Conservation (phyloP, 2,888 invertebrate genomes). For the Portevinia maculata region DNA sequence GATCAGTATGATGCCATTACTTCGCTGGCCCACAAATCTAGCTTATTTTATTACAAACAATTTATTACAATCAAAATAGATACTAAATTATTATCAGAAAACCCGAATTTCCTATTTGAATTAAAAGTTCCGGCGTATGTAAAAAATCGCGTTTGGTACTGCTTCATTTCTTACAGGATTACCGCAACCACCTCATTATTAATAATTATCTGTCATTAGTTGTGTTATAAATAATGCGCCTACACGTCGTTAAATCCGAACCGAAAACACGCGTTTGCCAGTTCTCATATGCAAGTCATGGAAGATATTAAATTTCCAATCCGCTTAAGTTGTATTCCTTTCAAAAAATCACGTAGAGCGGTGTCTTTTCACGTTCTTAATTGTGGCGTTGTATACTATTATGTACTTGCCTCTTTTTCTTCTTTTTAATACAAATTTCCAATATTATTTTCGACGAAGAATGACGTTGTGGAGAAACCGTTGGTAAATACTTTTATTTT, state of each 20-base stretch:
- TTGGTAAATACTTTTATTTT: too few relatives aligned
- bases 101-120: too few relatives aligned
- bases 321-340: constrained; percentile 42
- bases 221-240: constrained; percentile 44
- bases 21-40: too few relatives aligned
- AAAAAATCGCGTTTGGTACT: not conserved
- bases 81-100: not conserved
- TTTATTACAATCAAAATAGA: too few relatives aligned
- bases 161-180: constrained; percentile 9
- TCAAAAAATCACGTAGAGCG: constrained; percentile 60
- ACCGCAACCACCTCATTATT: not conserved
- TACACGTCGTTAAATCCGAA: constrained; percentile 28
- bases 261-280: too few relatives aligned
- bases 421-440: too few relatives aligned
- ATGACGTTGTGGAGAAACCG: too few relatives aligned
- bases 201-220: constrained; percentile 31
- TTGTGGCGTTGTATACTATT: too few relatives aligned
- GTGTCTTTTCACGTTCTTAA: constrained; percentile 54
- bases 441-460: too few relatives aligned
- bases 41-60: too few relatives aligned
- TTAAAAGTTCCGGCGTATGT: not conserved
- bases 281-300: constrained; percentile 20
- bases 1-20: too few relatives aligned
- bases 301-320: constrained; percentile 39
- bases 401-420: too few relatives aligned